Evolutionary conservation across 2,113 vertebrate species (phyloP), one percentile per base, ranked within the genome.

Genomic region (Hydrochoerus hydrochaeris): DNA sequence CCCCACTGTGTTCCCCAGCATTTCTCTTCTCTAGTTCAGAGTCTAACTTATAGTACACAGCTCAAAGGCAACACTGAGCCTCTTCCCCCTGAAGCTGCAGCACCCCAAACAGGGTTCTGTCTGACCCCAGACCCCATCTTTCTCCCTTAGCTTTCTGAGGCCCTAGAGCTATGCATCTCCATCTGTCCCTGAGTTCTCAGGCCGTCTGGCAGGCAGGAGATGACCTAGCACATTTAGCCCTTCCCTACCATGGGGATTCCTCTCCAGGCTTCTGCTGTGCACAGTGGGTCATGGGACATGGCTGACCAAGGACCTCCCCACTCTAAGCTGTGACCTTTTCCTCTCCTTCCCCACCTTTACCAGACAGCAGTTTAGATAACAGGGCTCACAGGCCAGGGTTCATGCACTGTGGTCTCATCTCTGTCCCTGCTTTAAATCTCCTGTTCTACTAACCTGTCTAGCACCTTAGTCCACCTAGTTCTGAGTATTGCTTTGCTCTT

Each of bases 251-350:
- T 1, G 71, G n/a, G 38, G n/a, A 38, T 82, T 96, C 77, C 35
- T 10, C 41, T 35, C 83, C 67, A 93, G 83, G 69, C 75, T 41
- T 73, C 65, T 90, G 83, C 85, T 41, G 58, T 63, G 91, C 84
- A 58, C 46, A 67, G 41, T 20, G 28, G 80, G 54, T 38, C 32
- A 38, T 0, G 11, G 52, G 49, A 73, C 46, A 57, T 3, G 16
- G 52, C 38, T 95, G 62, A 62, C 46, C 49, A 22, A 41, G 44
- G 75, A 17, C 57, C n/a, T 46, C 41, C 44, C 85, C 44, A 19
- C 67, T n/a, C 82, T 54, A 75, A 75, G 69, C 44, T 63, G 22
- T 16, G 67, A 38, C 28, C 73, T 62, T 58, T 30, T 1, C 49
- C 62, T 73, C 11, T 63, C 62, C 75, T 44, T 44, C 38, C 71